Base-by-base conservation (phyloP, 1,140 invertebrate species). In the Phymastichus coffea region DNA sequence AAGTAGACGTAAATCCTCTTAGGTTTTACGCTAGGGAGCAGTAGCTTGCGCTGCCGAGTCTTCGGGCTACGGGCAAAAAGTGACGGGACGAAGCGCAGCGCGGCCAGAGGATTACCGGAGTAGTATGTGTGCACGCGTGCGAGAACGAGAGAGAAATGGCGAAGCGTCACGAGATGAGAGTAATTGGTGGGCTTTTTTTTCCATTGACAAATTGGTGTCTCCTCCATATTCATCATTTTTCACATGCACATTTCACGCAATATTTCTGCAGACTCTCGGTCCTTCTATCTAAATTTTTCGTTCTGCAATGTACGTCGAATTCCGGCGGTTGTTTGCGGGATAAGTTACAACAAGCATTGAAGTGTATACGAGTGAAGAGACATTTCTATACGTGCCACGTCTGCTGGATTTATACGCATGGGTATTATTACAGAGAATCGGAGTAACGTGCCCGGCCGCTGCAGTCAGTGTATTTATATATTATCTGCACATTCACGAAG, bases 1-100 rank as follows among this genome's bases (percentile, higher is more conserved):
- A 53, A 46, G 41, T 53, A 46, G 33, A 59, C 57, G 41, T 38
- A 46, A 59, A 59, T 59, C 49, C 49, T 59, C 49, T 59, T 59
- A 53, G 40, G 38, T 52, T 52, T 44, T 44, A 38, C 49, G 28
- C 43, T 6, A 20, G 48, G 23, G 47, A 53, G 22, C 9, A n/a
- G 37, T 43, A 59, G 47, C 49, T 52, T 35, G 55, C 23, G 56
- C 37, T 22, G 49, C 26, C 37, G 37, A 38, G 23, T 19, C 25
- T 37, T 43, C 43, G 19, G 30, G 26, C 26, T 22, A 1, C 38
- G n/a, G 6, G 12, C 17, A 22, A 17, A 35, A 64, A 52, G 20
- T 38, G 30, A 14, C 43, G 14, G 38, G 19, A 17, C 22, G 30
- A 20, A 17, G 38, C 22, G 40, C 12, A 41, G 10, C 3, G 4